These are phyloP conservation scores for Leucoraja erinaceus DNA, from an alignment of 2,113 vertebrate species.

Conservation along the genomic window DNA sequence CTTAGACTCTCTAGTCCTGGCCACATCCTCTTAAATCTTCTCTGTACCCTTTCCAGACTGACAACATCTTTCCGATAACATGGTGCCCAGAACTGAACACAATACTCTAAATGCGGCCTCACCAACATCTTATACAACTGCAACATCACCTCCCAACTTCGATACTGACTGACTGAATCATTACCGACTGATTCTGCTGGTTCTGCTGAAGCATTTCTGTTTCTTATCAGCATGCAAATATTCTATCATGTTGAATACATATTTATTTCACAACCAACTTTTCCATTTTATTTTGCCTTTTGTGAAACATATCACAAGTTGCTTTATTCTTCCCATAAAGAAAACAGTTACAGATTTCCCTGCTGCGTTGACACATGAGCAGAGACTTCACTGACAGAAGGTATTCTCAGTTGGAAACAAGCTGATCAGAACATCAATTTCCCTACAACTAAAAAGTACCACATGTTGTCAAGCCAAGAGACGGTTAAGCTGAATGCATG, in stretches of 20 bases:
- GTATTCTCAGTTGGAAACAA: not conserved
- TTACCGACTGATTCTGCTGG: not conserved
- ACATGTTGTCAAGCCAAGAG: not conserved
- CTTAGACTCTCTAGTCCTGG: no score
- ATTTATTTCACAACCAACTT: not conserved
- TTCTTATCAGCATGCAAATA: not conserved
- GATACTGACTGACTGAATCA: no score
- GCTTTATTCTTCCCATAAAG: not conserved
- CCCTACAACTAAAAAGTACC: not conserved
- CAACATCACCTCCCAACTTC: no score
- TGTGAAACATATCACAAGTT: not conserved
- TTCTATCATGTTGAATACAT: not conserved
- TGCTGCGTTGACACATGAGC: not conserved
- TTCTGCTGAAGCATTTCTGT: not conserved
- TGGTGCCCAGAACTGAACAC: no score
- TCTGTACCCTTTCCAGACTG: no score
- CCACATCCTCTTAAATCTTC: no score
- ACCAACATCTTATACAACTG: no score
- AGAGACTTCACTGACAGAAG: not conserved
- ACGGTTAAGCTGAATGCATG: not conserved
- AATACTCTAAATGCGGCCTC: no score
- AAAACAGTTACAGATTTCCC: not conserved
- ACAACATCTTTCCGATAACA: no score
- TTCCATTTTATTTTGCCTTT: not conserved
- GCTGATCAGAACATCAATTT: not conserved